Conservation (phyloP, 2,797 vertebrate species). For the Lophius americanus region DNA sequence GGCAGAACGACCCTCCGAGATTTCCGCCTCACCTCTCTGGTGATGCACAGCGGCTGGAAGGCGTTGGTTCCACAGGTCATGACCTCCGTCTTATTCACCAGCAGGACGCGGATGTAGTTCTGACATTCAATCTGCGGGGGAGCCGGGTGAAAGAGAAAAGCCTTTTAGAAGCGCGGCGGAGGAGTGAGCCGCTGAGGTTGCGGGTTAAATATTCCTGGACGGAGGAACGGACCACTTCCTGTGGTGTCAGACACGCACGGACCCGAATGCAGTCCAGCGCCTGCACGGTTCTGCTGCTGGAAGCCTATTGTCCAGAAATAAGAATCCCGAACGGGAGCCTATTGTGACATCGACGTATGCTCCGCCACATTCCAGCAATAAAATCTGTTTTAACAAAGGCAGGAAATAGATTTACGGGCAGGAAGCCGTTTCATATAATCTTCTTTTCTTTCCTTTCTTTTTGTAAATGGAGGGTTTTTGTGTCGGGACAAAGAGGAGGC, state of each 20-base stretch:
- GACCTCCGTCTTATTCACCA: constrained; percentile 92
- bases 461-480: constrained; percentile 21
- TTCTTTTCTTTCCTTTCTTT: constrained; percentile 18
- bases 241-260: constrained; percentile 10
- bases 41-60: constrained; percentile 93
- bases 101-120: constrained; percentile 95
- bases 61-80: constrained; percentile 98
- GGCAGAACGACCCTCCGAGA: neutral
- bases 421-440: constrained; percentile 18
- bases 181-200: constrained; percentile 2
- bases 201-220: constrained; percentile 8
- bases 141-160: neutral
- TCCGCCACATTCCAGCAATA: constrained; percentile 10
- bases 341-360: constrained; percentile 35
- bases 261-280: constrained; percentile 10
- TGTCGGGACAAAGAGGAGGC: constrained; percentile 20
- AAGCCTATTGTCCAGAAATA: constrained; percentile 38
- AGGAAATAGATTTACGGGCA: constrained; percentile 46
- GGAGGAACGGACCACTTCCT: constrained; percentile 5
- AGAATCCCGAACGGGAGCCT: constrained; percentile 28
- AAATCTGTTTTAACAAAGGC: constrained; percentile 47
- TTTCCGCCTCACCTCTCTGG: constrained; percentile 85
- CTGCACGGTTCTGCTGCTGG: constrained; percentile 11
- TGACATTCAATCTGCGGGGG: constrained; percentile 91
- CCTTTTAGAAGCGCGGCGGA: constrained; percentile 7